phyloP scores from a whole-genome alignment of 2,888 invertebrate species.

The Galerucella nymphaeae region DNA sequence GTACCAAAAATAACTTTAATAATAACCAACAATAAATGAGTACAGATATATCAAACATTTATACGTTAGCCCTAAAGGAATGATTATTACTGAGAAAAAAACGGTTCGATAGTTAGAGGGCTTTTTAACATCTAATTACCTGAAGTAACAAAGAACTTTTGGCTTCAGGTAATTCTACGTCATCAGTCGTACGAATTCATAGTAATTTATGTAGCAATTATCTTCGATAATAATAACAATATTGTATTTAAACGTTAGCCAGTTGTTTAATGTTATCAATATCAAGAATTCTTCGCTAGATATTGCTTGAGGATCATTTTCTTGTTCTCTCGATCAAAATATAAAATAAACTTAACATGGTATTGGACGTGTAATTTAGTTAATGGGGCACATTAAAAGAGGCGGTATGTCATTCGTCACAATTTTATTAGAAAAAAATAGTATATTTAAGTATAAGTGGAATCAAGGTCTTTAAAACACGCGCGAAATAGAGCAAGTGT shows the following conservation, averaged over 20 bases:
- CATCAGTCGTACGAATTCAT: slow-evolving; percentile 41
- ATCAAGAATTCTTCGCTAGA: slow-evolving; percentile 12
- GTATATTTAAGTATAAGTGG: no score
- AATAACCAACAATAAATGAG: slow-evolving; percentile 4
- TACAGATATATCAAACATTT: slow-evolving; percentile 8
- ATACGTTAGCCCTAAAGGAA: slow-evolving; percentile 7
- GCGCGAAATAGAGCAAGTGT: no score
- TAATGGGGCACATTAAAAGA: no score
- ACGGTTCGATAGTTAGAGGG: slow-evolving; percentile 29
- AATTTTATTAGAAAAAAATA: no score
- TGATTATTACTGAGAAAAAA: slow-evolving; percentile 8
- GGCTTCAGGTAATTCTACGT: slow-evolving; percentile 37
- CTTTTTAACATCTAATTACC: slow-evolving; percentile 39
- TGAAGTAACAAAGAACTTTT: slow-evolving; percentile 32
- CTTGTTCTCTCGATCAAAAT: neutral
- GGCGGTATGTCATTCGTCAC: no score
- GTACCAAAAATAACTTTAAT: slow-evolving; percentile 2
- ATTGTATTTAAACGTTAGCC: slow-evolving; percentile 24
- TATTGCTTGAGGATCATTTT: neutral
- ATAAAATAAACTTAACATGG: no score
- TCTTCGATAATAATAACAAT: slow-evolving; percentile 41
- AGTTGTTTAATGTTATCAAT: slow-evolving; percentile 15
- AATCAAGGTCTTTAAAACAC: no score
- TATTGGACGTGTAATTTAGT: no score
- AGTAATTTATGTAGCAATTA: slow-evolving; percentile 45